These are phyloP conservation scores for Callipepla squamata DNA, from an alignment of 2,113 vertebrate species.

Conservation along the genomic window DNA sequence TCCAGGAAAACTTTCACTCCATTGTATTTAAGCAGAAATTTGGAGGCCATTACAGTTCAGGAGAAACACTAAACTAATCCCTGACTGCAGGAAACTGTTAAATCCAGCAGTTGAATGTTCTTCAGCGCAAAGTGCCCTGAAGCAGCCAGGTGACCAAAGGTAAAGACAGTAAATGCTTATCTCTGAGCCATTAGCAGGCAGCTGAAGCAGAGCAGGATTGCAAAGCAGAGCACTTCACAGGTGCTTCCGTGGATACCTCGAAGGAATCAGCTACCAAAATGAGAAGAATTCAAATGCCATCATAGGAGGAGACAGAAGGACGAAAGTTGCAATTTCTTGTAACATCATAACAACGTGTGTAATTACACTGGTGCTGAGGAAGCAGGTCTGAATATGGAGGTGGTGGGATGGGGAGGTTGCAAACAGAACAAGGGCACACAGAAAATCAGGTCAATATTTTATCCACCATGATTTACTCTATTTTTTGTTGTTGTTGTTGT, in stretches of 20 bases:
- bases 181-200: background rate
- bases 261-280: background rate
- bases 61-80: background rate
- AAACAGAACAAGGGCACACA: background rate
- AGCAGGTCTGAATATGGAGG: background rate
- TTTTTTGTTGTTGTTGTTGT: background rate
- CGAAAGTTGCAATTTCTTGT: background rate
- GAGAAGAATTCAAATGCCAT: background rate
- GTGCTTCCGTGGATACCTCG: background rate
- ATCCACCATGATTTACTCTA: background rate
- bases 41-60: background rate
- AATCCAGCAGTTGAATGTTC: background rate
- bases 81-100: background rate
- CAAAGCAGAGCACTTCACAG: background rate
- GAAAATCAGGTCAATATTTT: background rate
- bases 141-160: background rate
- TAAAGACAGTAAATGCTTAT: background rate
- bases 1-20: background rate
- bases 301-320: background rate
- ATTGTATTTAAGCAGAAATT: background rate
- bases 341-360: background rate
- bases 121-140: background rate
- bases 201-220: background rate
- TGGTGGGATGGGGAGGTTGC: background rate
- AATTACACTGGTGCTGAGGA: background rate